Percentiles rank a stretch among this genome's conserved stretches.
Evolutionary conservation across 2,888 invertebrate genomes (phyloP).

Genomic region (Spatulosminthurus flaviceps): DNA sequence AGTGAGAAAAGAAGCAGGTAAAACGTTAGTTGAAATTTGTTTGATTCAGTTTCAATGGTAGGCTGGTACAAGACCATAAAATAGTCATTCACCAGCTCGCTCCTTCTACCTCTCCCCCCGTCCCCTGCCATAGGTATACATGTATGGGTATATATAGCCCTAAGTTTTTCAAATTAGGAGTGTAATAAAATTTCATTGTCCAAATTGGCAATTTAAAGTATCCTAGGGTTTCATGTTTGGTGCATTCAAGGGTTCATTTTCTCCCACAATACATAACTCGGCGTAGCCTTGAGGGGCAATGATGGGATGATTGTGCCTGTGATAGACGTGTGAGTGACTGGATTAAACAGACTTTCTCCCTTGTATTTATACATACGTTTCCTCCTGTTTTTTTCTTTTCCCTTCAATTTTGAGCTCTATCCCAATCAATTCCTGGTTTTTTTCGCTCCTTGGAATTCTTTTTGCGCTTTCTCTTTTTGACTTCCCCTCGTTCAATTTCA

Average conservation of each 20-base stretch:
- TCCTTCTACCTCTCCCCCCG: background rate
- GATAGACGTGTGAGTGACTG: background rate
- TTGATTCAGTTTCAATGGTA: slow-evolving; percentile 36
- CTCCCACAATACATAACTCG: background rate
- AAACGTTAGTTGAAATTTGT: background rate
- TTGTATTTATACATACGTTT: background rate
- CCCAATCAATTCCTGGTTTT: no score
- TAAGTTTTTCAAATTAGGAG: slow-evolving; percentile 43
- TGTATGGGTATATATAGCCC: background rate
- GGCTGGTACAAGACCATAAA: slow-evolving; percentile 32
- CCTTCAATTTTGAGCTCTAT: no score
- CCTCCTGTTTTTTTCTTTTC: background rate
- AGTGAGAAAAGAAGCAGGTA: slow-evolving; percentile 7
- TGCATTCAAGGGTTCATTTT: slow-evolving; percentile 1
- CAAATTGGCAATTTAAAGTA: slow-evolving; percentile 46
- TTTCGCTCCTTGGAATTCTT: no score
- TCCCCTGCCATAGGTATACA: background rate
- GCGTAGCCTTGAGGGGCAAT: background rate
- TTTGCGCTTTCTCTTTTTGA: no score
- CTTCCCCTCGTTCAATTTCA: no score
- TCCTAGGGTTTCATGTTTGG: slow-evolving; percentile 12
- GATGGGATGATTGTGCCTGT: background rate
- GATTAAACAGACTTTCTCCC: background rate
- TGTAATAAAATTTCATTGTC: slow-evolving; percentile 48
- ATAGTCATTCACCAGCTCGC: slow-evolving; percentile 19